Percentiles rank a stretch among this genome's conserved stretches.
Conservation (phyloP, 2,113 vertebrate genomes). For the Fulmarus glacialis region DNA sequence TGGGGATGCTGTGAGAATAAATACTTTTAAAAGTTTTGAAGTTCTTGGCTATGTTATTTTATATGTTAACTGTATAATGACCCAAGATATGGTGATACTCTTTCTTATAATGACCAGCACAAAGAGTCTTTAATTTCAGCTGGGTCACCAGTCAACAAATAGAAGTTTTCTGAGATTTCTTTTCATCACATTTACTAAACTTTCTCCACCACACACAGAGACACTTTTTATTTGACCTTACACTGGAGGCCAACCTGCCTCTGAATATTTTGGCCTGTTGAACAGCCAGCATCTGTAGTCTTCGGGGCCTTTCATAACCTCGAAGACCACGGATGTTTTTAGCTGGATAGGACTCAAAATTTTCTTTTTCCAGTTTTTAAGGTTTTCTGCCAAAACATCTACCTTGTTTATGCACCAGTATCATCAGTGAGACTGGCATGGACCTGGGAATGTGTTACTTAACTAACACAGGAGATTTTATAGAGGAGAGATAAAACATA, state of each 20-base stretch:
- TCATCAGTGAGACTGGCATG: not conserved
- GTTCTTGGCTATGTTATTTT: not conserved
- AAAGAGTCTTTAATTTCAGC: not conserved
- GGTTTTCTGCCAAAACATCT: not conserved
- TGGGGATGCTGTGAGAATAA: not conserved
- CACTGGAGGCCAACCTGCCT: not conserved
- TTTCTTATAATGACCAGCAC: not conserved
- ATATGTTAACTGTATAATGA: not conserved
- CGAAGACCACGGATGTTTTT: constrained; percentile 32
- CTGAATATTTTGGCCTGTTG: constrained; percentile 30
- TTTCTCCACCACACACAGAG: constrained; percentile 35
- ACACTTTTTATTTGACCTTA: constrained; percentile 45
- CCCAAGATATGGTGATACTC: not conserved
- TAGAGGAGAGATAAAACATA: not conserved
- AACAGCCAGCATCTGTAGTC: constrained; percentile 43
- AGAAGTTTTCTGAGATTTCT: not conserved
- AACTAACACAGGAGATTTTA: not conserved
- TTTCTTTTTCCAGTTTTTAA: not conserved
- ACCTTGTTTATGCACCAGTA: not conserved
- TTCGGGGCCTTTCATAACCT: constrained; percentile 32
- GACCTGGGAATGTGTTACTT: not conserved
- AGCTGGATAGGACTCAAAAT: constrained; percentile 5
- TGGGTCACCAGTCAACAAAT: not conserved
- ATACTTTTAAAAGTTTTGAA: not conserved
- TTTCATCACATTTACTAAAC: not conserved